Base-by-base conservation (phyloP, 1,140 invertebrate species). In the Trichonephila clavipes region DNA sequence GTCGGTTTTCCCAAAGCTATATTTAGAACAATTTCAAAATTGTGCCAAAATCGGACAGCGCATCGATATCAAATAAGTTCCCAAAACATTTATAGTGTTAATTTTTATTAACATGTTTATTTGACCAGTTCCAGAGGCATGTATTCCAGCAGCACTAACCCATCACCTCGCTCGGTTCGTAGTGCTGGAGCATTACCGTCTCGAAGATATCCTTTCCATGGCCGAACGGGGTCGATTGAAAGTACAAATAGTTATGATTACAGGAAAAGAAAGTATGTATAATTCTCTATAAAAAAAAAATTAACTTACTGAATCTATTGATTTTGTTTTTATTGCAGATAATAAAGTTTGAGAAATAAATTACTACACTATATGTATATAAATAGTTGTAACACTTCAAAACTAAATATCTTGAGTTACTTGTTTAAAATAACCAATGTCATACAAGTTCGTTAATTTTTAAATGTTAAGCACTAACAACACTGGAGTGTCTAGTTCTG, bases 161-260 rank as follows among this genome's bases (percentile, higher is more conserved):
- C 95, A 34, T 96, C 96, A 95, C 95, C 96, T 69, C 95, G 97
- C 94, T 98, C 98, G 1, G 94, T 95, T 6, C 66, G 95, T 59
- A 95, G 95, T 92, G 94, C 94, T n/a, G 91, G 94, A 8, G 89
- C 92, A 21, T 21, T 83, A 7, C 64, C 86, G 2, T 90, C 89
- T 5, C 44, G 88, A 24, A 89, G 94, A 16, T 94, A 88, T 34
- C 88, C 90, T 24, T 61, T 94, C 21, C 86, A 88, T 83, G 44
- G 77, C 51, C 85, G 93, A 59, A 94, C 94, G 34, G 89, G 94
- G 10, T 95, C 95, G 34, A 62, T 94, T 3, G 95, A 95, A 66
- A 95, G 95, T 82, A 94, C 95, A 28, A 90, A 87, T 51, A 94
- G 95, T 51, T 94, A 61, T 44, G 95, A 95, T 92, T 90, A 86